Evolutionary conservation across 2,797 vertebrate genomes (phyloP).

Genomic region (Pangasius krempfi): DNA sequence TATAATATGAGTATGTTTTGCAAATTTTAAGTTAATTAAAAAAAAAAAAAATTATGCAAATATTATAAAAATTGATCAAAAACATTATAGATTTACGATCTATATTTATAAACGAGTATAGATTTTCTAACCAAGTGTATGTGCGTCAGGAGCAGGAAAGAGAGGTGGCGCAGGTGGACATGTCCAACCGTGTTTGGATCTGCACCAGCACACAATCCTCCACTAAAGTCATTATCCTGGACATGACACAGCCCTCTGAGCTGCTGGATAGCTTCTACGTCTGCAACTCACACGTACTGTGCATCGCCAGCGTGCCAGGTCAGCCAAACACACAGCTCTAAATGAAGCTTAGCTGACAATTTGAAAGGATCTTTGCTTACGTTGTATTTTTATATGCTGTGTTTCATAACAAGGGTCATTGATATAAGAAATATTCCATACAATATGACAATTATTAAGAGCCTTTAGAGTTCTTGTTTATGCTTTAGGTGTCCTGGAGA

Average conservation of each 20-base stretch:
- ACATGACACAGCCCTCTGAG: conserved; percentile 91
- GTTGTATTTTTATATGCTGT: neutral
- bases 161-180: conserved; percentile 73
- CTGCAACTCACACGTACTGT: conserved; percentile 95
- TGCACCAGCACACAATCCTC: conserved; percentile 94
- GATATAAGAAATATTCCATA: neutral
- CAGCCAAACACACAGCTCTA: neutral
- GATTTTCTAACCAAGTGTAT: neutral
- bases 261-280: conserved; percentile 95
- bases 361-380: neutral
- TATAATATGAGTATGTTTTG: no score
- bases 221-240: conserved; percentile 95
- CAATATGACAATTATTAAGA: neutral
- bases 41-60: neutral
- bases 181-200: conserved; percentile 92
- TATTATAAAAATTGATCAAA: neutral
- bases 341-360: neutral
- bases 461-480: neutral
- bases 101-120: no score
- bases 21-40: neutral
- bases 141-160: conserved; percentile 73
- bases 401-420: neutral
- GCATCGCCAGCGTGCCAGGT: conserved; percentile 96
- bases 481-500: conserved; percentile 85
- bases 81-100: no score